These are phyloP conservation scores for Dyspetes luteomarginatus DNA, from an alignment of 2,888 invertebrate genomes.

Conservation along the genomic window DNA sequence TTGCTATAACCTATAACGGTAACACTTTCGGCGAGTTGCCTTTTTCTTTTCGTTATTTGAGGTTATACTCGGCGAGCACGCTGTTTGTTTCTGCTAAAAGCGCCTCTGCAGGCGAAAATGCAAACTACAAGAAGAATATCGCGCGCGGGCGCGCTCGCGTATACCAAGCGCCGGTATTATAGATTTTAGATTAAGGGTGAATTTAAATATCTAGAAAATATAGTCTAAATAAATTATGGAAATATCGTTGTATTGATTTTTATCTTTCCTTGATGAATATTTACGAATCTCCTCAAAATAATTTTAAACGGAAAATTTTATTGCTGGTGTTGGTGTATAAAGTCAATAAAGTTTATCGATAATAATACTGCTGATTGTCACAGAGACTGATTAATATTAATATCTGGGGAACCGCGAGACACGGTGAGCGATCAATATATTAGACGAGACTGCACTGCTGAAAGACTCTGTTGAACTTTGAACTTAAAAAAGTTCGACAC, in stretches of 20 bases:
- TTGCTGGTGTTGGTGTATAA: too few relatives aligned
- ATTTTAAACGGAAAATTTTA: too few relatives aligned
- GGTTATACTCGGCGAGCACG: conserved; percentile 45
- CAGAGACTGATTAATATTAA: neutral
- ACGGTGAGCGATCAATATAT: conserved; percentile 48
- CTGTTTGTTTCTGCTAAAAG: neutral
- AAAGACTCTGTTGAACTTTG: conserved; percentile 45
- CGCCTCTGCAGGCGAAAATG: neutral
- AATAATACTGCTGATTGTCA: too few relatives aligned
- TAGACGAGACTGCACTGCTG: neutral
- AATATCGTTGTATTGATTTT: too few relatives aligned
- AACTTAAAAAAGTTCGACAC: conserved; percentile 39
- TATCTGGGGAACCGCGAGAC: neutral
- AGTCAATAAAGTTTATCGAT: too few relatives aligned
- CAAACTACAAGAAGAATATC: neutral
- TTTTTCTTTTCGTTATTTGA: conserved; percentile 18
- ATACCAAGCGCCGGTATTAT: too few relatives aligned
- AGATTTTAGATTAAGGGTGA: too few relatives aligned
- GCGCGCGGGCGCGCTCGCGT: too few relatives aligned
- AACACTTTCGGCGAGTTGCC: conserved; percentile 23
- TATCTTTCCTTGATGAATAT: too few relatives aligned
- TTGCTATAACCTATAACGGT: neutral
- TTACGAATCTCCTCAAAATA: too few relatives aligned
- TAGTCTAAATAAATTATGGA: too few relatives aligned
- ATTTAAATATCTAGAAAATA: too few relatives aligned